These are phyloP conservation scores for Temnothorax nylanderi DNA, from an alignment of 1,140 invertebrate genomes.

Conservation along the genomic window DNA sequence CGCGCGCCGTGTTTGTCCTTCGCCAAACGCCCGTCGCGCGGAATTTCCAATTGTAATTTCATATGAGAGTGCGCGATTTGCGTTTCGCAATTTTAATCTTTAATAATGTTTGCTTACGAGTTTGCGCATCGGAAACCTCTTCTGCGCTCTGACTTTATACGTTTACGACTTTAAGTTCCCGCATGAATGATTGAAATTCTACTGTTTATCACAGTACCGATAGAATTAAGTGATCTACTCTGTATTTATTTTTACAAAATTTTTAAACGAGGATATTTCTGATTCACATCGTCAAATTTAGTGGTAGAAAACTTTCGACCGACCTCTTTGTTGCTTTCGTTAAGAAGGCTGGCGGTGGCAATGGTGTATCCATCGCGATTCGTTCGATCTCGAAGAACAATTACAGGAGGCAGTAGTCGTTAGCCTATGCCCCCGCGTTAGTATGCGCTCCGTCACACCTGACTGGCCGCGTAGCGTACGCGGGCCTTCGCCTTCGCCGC, in stretches of 20 bases:
- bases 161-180: not conserved
- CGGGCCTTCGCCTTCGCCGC: conserved; percentile 61
- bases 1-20: conserved; percentile 31
- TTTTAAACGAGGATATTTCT: not conserved
- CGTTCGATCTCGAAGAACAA: conserved; percentile 80
- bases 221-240: not conserved
- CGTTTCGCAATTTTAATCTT: conserved; percentile 49
- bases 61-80: conserved; percentile 27
- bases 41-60: conserved; percentile 59
- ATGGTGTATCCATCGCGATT: conserved; percentile 76
- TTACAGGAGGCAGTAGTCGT: conserved; percentile 84
- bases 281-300: not conserved
- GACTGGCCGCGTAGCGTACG: conserved; percentile 76
- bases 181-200: not conserved
- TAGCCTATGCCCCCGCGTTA: conserved; percentile 82
- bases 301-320: not conserved
- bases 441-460: conserved; percentile 84
- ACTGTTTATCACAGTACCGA: not conserved
- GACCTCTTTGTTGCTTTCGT: conserved; percentile 11
- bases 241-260: not conserved
- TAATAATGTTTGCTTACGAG: conserved; percentile 10
- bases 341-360: conserved; percentile 36
- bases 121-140: not conserved
- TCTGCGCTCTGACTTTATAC: not conserved
- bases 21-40: conserved; percentile 38